Evolutionary conservation across 2,888 invertebrate species (phyloP).

Genomic region (Drosophila gaucha): DNA sequence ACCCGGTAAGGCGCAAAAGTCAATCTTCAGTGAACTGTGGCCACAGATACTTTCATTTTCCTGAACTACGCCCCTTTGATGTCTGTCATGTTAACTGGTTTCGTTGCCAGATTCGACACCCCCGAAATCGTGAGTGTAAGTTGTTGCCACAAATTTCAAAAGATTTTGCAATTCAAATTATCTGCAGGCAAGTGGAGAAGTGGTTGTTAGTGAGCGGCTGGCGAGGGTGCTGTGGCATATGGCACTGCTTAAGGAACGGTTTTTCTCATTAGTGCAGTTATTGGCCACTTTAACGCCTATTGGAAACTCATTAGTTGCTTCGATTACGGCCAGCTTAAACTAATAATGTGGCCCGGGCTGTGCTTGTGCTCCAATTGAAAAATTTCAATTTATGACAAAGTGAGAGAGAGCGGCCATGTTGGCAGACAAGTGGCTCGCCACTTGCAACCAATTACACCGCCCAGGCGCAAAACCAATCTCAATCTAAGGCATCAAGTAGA

Average conservation of each 20-base stretch:
- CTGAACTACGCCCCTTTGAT: conserved; percentile 70
- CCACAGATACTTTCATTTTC: conserved; percentile 49
- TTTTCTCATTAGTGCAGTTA: conserved; percentile 53
- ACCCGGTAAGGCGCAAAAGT: conserved; percentile 22
- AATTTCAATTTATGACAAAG: conserved; percentile 67
- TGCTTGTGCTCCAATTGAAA: conserved; percentile 57
- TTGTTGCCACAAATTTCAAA: conserved; percentile 24
- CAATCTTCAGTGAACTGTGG: conserved; percentile 47
- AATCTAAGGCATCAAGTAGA: conserved; percentile 75
- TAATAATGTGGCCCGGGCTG: conserved; percentile 63
- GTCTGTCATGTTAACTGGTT: conserved; percentile 66
- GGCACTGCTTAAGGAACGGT: conserved; percentile 14
- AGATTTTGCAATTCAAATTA: conserved; percentile 72
- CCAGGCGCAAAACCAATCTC: conserved; percentile 68
- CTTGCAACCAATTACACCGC: conserved; percentile 61
- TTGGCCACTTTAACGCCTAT: conserved; percentile 61
- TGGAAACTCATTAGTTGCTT: conserved; percentile 73
- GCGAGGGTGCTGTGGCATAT: conserved; percentile 14
- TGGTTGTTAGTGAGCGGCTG: conserved; percentile 6
- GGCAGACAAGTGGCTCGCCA: conserved; percentile 47
- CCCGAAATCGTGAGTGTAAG: conserved; percentile 14
- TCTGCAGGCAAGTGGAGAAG: background rate
- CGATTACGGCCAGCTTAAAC: conserved; percentile 59
- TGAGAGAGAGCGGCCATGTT: conserved; percentile 13
- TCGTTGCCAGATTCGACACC: conserved; percentile 27